These are phyloP conservation scores for Mormyrus hasselquistii DNA, from an alignment of 2,797 vertebrate species.

Conservation along the genomic window DNA sequence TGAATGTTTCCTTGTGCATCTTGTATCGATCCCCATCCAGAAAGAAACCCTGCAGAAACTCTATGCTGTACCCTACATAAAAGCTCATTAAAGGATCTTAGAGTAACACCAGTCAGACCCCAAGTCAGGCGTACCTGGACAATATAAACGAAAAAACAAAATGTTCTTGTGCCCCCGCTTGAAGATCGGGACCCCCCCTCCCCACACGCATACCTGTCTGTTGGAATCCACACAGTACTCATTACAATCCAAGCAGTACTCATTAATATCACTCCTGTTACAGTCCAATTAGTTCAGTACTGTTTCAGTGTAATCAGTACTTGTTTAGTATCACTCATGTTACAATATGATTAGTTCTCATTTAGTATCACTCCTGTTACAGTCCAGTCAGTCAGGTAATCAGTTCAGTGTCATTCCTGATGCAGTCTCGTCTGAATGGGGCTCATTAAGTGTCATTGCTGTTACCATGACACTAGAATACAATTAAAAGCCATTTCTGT, in stretches of 20 bases:
- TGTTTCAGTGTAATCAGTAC: background rate
- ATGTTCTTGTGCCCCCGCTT: background rate
- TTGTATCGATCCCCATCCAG: background rate
- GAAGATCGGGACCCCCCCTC: background rate
- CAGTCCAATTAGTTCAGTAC: background rate
- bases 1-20: background rate
- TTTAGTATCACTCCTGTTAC: background rate
- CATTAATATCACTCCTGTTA: background rate
- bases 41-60: background rate
- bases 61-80: background rate
- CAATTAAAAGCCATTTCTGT: background rate
- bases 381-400: background rate
- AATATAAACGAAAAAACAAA: background rate
- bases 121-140: background rate
- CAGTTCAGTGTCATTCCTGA: constrained; percentile 1
- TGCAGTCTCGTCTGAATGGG: background rate
- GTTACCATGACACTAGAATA: background rate
- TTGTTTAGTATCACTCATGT: background rate
- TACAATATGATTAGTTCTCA: background rate
- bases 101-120: background rate
- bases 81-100: background rate
- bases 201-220: background rate
- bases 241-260: background rate
- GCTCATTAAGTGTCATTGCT: constrained; percentile 11
- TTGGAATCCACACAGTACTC: background rate